Conservation (phyloP, 1,140 invertebrate genomes). For the Drosophila bocki region DNA sequence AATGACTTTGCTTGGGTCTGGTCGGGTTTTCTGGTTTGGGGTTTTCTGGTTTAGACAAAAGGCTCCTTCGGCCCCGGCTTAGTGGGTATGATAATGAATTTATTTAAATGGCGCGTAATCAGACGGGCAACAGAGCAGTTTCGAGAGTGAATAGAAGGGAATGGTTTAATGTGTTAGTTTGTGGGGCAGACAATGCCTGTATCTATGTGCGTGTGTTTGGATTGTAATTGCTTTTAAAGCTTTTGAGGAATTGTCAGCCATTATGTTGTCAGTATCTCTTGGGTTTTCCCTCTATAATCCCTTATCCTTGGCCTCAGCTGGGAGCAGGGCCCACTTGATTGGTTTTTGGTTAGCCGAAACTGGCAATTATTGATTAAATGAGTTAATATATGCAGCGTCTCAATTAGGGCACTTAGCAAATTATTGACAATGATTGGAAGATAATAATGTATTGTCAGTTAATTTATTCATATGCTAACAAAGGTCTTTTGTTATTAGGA, state of each 20-base stretch:
- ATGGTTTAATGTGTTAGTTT: constrained; percentile 33
- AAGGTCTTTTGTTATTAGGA: background rate
- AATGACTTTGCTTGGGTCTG: constrained; percentile 63
- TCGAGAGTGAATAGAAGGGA: background rate
- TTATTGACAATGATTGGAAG: background rate
- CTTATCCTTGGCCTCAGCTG: background rate
- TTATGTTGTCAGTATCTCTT: constrained; percentile 34
- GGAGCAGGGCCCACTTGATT: constrained; percentile 6
- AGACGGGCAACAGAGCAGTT: constrained; percentile 46
- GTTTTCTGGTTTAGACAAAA: constrained; percentile 53
- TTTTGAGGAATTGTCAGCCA: constrained; percentile 57
- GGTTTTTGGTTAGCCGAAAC: constrained; percentile 18
- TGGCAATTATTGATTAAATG: constrained; percentile 18
- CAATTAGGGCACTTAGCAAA: constrained; percentile 26
- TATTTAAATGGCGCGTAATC: constrained; percentile 80
- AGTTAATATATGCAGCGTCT: constrained; percentile 28
- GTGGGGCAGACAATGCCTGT: background rate
- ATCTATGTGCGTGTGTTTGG: constrained; percentile 16
- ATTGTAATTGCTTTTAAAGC: constrained; percentile 70
- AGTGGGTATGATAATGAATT: constrained; percentile 75
- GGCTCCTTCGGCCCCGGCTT: constrained; percentile 50
- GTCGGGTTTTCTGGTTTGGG: constrained; percentile 38
- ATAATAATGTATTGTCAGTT: background rate
- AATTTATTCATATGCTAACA: constrained; percentile 2
- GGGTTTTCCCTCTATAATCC: background rate